Conservation (phyloP, 2,888 invertebrate genomes). For the Phasia obesa region DNA sequence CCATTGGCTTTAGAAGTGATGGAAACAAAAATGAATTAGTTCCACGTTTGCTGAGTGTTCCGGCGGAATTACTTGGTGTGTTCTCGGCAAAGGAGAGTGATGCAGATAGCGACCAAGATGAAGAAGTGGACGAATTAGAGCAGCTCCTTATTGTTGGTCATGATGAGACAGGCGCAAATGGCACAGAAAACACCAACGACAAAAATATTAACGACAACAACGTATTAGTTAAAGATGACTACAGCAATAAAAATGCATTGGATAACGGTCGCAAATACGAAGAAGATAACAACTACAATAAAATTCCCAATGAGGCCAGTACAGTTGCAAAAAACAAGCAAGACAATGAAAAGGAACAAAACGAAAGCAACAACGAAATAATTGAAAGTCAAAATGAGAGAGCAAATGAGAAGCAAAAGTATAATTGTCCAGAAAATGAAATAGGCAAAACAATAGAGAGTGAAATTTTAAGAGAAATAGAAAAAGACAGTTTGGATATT, state of each 20-base stretch:
- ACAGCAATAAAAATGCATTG: slow-evolving; percentile 10
- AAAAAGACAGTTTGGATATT: slow-evolving; percentile 12
- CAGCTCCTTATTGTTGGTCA: not conserved
- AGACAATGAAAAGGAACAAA: slow-evolving; percentile 7
- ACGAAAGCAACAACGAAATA: slow-evolving; percentile 26
- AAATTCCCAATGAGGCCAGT: not conserved
- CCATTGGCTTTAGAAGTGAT: too few relatives aligned
- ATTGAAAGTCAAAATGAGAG: slow-evolving; percentile 5
- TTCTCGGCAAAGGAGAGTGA: not conserved
- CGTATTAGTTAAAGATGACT: not conserved
- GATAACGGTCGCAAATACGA: slow-evolving; percentile 4
- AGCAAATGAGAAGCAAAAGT: slow-evolving; percentile 8
- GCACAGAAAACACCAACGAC: not conserved
- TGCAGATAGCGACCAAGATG: slow-evolving; percentile 6
- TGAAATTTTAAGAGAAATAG: not conserved
- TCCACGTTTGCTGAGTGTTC: too few relatives aligned
- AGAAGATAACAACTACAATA: not conserved
- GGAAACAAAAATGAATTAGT: too few relatives aligned
- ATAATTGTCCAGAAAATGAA: slow-evolving; percentile 7
- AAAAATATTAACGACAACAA: not conserved
- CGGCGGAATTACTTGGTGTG: too few relatives aligned
- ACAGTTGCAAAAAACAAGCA: not conserved
- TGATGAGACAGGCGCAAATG: not conserved
- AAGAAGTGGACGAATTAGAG: not conserved
- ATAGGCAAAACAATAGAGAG: not conserved